phyloP scores from a whole-genome alignment of 2,797 vertebrate genomes.

The Smutsia gigantea region DNA sequence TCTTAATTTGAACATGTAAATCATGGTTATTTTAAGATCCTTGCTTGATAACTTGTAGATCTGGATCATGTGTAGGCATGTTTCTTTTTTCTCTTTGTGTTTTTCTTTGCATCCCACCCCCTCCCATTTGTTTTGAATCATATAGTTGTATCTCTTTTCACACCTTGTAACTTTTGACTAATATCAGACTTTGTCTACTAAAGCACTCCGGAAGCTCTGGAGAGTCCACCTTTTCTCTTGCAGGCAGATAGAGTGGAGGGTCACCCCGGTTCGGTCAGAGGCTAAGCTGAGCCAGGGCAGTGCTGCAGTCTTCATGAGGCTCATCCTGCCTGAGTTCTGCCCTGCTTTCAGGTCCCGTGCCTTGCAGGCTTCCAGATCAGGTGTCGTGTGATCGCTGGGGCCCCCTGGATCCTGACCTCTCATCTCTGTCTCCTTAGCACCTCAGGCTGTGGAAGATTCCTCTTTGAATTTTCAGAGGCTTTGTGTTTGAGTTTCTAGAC shows the following conservation, averaged over 20 bases:
- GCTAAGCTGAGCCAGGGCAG: neutral
- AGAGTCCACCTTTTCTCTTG: neutral
- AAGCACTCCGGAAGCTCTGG: neutral
- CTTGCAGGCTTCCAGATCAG: neutral
- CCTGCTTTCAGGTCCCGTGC: no score
- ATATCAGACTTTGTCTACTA: no score
- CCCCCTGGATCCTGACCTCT: neutral
- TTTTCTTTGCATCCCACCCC: neutral
- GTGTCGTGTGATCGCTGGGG: neutral
- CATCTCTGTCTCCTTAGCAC: neutral
- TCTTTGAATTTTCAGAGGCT: neutral
- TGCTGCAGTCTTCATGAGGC: no score
- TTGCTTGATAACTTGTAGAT: neutral
- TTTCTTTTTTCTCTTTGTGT: neutral
- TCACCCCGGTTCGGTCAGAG: neutral
- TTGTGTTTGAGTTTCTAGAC: neutral
- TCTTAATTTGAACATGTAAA: neutral
- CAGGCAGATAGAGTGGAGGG: neutral
- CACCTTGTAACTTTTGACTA: neutral
- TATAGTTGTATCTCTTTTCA: neutral
- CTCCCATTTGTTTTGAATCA: neutral
- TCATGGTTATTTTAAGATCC: neutral
- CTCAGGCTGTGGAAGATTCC: no score
- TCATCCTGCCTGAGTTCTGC: fast-evolving
- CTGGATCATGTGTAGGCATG: neutral